Evolutionary conservation across 2,888 invertebrate species (phyloP).

Genomic region (Nasonia oneida): DNA sequence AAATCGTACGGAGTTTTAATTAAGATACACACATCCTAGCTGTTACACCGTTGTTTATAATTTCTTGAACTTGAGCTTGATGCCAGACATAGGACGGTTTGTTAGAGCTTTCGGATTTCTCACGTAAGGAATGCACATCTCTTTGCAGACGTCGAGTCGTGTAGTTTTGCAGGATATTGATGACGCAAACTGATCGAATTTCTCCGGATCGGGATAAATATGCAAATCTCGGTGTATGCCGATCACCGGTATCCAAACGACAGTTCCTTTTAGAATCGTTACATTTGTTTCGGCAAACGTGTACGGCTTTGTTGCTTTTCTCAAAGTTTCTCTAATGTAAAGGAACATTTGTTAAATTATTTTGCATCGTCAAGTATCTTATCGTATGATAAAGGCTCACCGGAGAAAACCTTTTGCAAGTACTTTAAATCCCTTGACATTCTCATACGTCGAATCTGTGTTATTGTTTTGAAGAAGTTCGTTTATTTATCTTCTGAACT

Average conservation of each 20-base stretch:
- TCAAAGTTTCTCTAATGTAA: slow-evolving; percentile 67
- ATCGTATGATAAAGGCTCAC: background rate
- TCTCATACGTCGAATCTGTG: too few species aligned
- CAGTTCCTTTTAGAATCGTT: slow-evolving; percentile 63
- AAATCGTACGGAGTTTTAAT: background rate
- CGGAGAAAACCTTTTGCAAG: background rate
- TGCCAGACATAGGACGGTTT: slow-evolving; percentile 68
- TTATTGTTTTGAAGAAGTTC: too few species aligned
- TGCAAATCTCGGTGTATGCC: slow-evolving; percentile 67
- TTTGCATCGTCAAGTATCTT: too few species aligned
- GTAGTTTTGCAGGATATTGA: slow-evolving; percentile 72
- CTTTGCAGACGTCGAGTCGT: slow-evolving; percentile 72
- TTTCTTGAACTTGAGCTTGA: slow-evolving; percentile 70
- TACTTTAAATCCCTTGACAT: too few species aligned
- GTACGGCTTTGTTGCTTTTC: slow-evolving; percentile 64
- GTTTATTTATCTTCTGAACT: too few species aligned
- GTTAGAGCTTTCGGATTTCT: slow-evolving; percentile 66
- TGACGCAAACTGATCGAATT: slow-evolving; percentile 70
- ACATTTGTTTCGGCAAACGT: slow-evolving; percentile 66
- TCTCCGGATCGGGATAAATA: too few species aligned
- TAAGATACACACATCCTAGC: background rate
- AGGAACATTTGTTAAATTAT: background rate
- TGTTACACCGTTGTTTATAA: slow-evolving; percentile 30
- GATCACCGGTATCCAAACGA: slow-evolving; percentile 65
- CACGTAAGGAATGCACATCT: slow-evolving; percentile 70